These are phyloP conservation scores for Macrobrachium rosenbergii DNA, from an alignment of 1,140 invertebrate species.

Conservation along the genomic window DNA sequence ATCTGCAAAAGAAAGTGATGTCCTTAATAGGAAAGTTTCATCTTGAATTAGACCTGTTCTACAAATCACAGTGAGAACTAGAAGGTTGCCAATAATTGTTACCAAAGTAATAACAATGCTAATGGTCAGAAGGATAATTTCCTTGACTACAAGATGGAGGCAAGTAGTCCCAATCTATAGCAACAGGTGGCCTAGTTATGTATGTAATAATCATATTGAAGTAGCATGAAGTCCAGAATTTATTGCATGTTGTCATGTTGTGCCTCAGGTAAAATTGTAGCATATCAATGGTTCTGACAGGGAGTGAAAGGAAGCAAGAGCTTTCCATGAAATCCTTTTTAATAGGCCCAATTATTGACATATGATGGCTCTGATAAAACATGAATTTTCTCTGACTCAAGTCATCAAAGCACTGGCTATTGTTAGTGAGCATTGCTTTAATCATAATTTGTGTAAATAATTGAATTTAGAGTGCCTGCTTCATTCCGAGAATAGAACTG, in stretches of 20 bases:
- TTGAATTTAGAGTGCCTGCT: not conserved
- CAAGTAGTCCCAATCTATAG: conserved; percentile 23
- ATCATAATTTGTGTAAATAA: not conserved
- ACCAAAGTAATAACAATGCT: not conserved
- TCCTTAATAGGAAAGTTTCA: conserved; percentile 17
- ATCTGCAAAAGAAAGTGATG: conserved; percentile 2
- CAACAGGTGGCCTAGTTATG: not conserved
- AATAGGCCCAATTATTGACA: not conserved
- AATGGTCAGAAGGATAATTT: not conserved
- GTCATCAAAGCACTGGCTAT: not conserved
- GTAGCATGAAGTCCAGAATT: conserved; percentile 25
- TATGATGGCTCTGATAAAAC: not conserved
- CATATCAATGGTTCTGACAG: not conserved
- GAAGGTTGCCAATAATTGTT: conserved; percentile 2
- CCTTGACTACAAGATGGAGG: not conserved
- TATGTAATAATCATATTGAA: conserved; percentile 9
- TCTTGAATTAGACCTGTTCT: not conserved
- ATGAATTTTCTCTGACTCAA: not conserved
- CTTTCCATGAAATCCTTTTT: not conserved
- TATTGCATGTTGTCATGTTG: conserved; percentile 8
- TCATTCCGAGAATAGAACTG: not conserved
- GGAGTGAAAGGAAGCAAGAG: conserved; percentile 4
- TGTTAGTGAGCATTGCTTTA: not conserved
- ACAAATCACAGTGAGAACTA: conserved; percentile 5
- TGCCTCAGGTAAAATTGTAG: not conserved